phyloP scores from a whole-genome alignment of 2,888 invertebrate genomes.

The Syrphus vitripennis region DNA sequence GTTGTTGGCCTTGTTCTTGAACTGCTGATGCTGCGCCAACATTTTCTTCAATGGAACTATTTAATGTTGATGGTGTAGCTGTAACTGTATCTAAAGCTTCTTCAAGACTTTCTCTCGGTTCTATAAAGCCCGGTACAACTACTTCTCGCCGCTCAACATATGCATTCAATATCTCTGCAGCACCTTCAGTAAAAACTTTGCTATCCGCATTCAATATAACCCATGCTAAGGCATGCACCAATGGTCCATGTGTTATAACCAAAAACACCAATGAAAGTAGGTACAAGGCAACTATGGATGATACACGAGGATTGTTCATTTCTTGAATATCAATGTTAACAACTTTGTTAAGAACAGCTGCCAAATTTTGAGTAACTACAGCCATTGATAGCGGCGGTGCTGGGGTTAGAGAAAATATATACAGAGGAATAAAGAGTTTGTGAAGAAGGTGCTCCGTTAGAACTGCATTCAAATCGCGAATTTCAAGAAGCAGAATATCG shows the following conservation, averaged over 20 bases:
- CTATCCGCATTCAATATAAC: slow-evolving; percentile 92
- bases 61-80: slow-evolving; percentile 73
- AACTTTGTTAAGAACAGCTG: slow-evolving; percentile 85
- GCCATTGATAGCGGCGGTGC: slow-evolving; percentile 82
- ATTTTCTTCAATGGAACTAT: slow-evolving; percentile 51
- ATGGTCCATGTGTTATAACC: slow-evolving; percentile 94
- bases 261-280: slow-evolving; percentile 96
- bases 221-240: slow-evolving; percentile 94
- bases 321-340: slow-evolving; percentile 83
- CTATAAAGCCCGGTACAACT: slow-evolving; percentile 85
- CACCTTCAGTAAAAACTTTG: slow-evolving; percentile 86
- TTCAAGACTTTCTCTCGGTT: slow-evolving; percentile 89
- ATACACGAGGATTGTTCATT: slow-evolving; percentile 87
- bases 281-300: slow-evolving; percentile 94
- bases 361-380: slow-evolving; percentile 84
- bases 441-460: slow-evolving; percentile 96
- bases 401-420: slow-evolving; percentile 93
- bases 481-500: slow-evolving; percentile 96
- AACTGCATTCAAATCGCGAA: slow-evolving; percentile 95
- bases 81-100: slow-evolving; percentile 86
- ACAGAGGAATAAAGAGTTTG: slow-evolving; percentile 94
- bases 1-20: slow-evolving; percentile 40
- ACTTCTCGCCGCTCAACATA: slow-evolving; percentile 84
- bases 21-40: slow-evolving; percentile 69
- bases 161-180: slow-evolving; percentile 86